A percentile compares a stretch with the other conserved stretches of the same genome.
These are phyloP conservation scores for Kryptopterus vitreolus DNA, from an alignment of 2,797 vertebrate species.

Conservation along the genomic window DNA sequence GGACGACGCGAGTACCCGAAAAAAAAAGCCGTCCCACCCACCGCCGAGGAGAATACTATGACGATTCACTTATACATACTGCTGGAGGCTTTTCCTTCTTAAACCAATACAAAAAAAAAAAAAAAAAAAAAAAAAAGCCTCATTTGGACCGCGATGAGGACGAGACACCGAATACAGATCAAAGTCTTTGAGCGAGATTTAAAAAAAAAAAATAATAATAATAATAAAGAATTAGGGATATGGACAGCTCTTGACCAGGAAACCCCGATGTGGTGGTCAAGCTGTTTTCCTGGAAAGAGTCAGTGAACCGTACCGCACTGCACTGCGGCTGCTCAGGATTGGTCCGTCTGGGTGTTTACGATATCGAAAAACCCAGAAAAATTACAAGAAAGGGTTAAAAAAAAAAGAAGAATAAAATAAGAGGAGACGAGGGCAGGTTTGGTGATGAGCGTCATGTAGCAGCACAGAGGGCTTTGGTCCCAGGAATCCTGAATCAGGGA, in stretches of 20 bases:
- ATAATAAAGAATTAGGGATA: not conserved
- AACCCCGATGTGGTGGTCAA: constrained; percentile 22
- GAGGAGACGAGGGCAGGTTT: constrained; percentile 17
- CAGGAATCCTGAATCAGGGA: constrained; percentile 53
- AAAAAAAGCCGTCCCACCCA: constrained; percentile 62
- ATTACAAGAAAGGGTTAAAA: not conserved
- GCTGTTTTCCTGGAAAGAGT: constrained; percentile 46
- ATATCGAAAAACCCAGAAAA: constrained; percentile 42
- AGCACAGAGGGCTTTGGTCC: constrained; percentile 82
- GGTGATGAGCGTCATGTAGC: constrained; percentile 57
- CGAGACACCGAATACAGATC: constrained; percentile 23
- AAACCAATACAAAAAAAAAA: constrained; percentile 54
- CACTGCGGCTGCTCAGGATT: constrained; percentile 49
- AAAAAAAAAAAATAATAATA: constrained; percentile 35
- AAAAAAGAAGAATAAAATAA: too few species aligned
- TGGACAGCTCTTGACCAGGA: constrained; percentile 5
- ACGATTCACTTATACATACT: constrained; percentile 43
- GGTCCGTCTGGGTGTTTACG: constrained; percentile 49
- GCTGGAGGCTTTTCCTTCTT: constrained; percentile 28
- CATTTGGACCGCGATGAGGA: constrained; percentile 30
- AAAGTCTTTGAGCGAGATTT: constrained; percentile 29
- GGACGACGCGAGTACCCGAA: not conserved
- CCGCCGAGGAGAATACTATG: constrained; percentile 63
- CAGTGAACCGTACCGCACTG: constrained; percentile 48
- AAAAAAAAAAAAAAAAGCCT: constrained; percentile 39